Base-by-base conservation (phyloP, 2,797 vertebrate genomes). In the Mus minutoides region DNA sequence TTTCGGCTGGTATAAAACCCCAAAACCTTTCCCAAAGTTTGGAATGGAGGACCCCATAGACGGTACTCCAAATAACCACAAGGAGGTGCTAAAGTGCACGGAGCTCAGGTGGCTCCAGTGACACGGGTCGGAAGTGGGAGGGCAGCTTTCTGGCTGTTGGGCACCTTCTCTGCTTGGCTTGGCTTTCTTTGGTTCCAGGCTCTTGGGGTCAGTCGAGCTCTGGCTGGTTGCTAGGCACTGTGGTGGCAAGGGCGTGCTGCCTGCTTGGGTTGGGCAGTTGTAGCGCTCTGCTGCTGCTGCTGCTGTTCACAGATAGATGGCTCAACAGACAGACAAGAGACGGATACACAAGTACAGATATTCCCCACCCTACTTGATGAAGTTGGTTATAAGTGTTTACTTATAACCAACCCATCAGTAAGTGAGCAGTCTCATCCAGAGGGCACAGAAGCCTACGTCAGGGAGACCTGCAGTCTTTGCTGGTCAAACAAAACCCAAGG, bases 11-110 rank as follows among this genome's bases (percentile, higher is more conserved):
- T 89, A 1, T 46, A 58, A 94, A 93, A 79, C 17, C 46, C 76
- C 7, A 78, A 75, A 77, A 77, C 26, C 73, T 64, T 91, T 87
- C 37, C 62, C 71, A 0, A 80, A 84, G 34, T 91, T 69, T 67
- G 71, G 79, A 54, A 54, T 31, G 2, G 17, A 43, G 52, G 88
- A 67, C 26, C n/a, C 84, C 54, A 67, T 0, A 0, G 82, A 40
- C 3, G 40, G 88, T 80, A 91, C 73, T 71, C 52, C 6, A 4
- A 8, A 21, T 83, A 94, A 89, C 97, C 98, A 26, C 97, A 90
- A 98, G 98, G 83, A 97, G 98, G 97, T 92, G 79, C 90, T 26
- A 94, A 89, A 58, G 94, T 96, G 92, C 95, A 62, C 43, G 3
- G 0, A 87, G 71, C 34, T 16, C 9, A 9, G 92, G 9, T 29